These are phyloP conservation scores for Netelia melanura DNA, from an alignment of 2,888 invertebrate species.

Conservation along the genomic window DNA sequence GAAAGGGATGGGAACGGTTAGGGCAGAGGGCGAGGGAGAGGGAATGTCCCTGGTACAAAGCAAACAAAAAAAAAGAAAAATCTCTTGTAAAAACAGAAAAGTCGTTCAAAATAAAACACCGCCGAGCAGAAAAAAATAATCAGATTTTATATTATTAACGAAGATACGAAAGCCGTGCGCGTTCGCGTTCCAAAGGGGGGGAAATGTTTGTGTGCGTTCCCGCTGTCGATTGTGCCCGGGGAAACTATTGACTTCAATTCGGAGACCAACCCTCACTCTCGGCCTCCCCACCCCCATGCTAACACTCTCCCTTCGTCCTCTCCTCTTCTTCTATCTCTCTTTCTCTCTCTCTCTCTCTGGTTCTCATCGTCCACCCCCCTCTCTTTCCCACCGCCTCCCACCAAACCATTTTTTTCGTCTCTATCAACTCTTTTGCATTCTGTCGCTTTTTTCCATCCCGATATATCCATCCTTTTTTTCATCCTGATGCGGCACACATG, in stretches of 20 bases:
- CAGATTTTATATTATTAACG: conserved; percentile 84
- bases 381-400: conserved; percentile 18
- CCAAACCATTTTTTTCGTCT: neutral
- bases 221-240: conserved; percentile 65
- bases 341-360: neutral
- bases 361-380: conserved; percentile 28
- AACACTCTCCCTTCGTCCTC: conserved; percentile 33
- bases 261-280: conserved; percentile 71
- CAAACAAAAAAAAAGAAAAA: conserved; percentile 17
- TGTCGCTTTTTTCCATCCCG: conserved; percentile 11
- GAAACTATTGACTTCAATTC: conserved; percentile 82
- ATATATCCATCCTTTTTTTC: conserved; percentile 5
- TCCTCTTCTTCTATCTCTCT: conserved; percentile 23
- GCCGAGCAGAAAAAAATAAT: conserved; percentile 82
- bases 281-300: conserved; percentile 49
- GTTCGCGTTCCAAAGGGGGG: conserved; percentile 19
- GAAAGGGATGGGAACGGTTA: neutral
- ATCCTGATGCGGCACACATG: conserved; percentile 56
- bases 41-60: conserved; percentile 30
- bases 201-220: conserved; percentile 57
- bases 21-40: conserved; percentile 12
- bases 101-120: conserved; percentile 82
- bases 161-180: conserved; percentile 70
- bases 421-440: conserved; percentile 27
- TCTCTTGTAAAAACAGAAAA: conserved; percentile 69